Conservation (phyloP, 1,140 invertebrate genomes). For the Cydia fagiglandana region DNA sequence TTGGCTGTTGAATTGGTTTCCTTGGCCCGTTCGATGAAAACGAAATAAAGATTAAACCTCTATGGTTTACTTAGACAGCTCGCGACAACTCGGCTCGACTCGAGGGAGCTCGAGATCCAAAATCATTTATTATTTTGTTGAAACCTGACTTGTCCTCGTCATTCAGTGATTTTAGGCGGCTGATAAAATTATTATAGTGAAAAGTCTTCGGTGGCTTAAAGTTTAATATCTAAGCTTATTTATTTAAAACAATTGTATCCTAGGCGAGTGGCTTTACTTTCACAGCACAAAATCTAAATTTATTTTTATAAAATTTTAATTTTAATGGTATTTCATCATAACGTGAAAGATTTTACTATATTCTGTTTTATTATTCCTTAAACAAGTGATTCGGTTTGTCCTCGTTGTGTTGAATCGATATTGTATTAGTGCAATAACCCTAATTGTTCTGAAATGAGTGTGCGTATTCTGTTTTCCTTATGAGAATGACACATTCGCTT, state of each 20-base stretch:
- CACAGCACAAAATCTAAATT: slow-evolving; percentile 24
- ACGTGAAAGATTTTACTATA: neutral
- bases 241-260: slow-evolving; percentile 12
- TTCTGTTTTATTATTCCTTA: slow-evolving; percentile 47
- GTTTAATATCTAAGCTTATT: neutral
- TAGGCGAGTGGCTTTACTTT: slow-evolving; percentile 29
- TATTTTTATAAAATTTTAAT: neutral
- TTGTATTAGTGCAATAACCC: slow-evolving; percentile 50
- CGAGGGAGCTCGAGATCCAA: slow-evolving; percentile 18
- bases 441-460: slow-evolving; percentile 63
- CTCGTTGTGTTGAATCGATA: slow-evolving; percentile 61
- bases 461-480: slow-evolving; percentile 56
- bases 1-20: neutral
- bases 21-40: neutral
- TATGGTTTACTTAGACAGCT: slow-evolving; percentile 12
- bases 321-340: neutral
- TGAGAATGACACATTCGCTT: slow-evolving; percentile 45
- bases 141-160: slow-evolving; percentile 19
- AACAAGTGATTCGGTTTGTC: slow-evolving; percentile 48
- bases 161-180: slow-evolving; percentile 24
- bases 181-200: slow-evolving; percentile 2
- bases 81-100: slow-evolving; percentile 9
- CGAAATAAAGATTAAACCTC: neutral
- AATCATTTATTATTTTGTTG: slow-evolving; percentile 24
- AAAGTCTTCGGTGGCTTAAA: neutral